phyloP scores from a whole-genome alignment of 1,140 invertebrate species.

The Oncopodura yosiiana region DNA sequence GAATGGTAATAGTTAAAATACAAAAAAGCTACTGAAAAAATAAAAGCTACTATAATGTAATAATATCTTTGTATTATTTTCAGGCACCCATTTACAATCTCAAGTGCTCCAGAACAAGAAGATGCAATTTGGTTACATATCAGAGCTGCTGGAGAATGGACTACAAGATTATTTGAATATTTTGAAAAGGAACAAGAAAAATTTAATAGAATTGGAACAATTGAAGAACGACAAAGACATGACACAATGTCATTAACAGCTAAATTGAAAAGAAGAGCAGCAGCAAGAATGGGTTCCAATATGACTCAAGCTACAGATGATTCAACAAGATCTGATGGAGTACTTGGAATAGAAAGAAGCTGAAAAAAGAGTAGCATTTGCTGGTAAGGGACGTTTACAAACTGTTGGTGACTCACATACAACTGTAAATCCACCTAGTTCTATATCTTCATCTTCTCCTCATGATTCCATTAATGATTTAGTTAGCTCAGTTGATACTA shows the following conservation, averaged over 20 bases:
- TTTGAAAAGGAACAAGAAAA: slow-evolving; percentile 54
- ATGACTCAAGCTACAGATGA: too few species aligned
- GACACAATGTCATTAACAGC: not conserved
- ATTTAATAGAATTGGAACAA: slow-evolving; percentile 14
- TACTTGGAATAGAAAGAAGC: too few species aligned
- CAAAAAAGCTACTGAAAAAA: too few species aligned
- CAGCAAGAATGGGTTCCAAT: not conserved
- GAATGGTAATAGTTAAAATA: too few species aligned
- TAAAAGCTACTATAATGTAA: too few species aligned
- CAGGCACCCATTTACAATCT: slow-evolving; percentile 96
- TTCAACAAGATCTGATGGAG: too few species aligned
- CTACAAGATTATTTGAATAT: slow-evolving; percentile 75
- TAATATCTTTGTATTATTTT: too few species aligned
- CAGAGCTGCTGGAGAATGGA: slow-evolving; percentile 88
- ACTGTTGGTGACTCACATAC: slow-evolving; percentile 10
- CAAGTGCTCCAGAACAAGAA: slow-evolving; percentile 86
- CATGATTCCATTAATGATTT: slow-evolving; percentile 1
- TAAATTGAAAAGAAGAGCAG: not conserved
- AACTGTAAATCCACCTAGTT: slow-evolving; percentile 12
- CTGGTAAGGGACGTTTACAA: too few species aligned
- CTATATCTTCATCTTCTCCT: slow-evolving; percentile 10
- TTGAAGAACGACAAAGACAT: slow-evolving; percentile 1
- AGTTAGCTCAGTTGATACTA: slow-evolving; percentile 19
- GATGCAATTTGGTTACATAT: slow-evolving; percentile 90
- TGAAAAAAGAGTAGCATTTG: too few species aligned